phyloP scores from a whole-genome alignment of 2,888 invertebrate genomes.

The Scotopteryx bipunctaria region DNA sequence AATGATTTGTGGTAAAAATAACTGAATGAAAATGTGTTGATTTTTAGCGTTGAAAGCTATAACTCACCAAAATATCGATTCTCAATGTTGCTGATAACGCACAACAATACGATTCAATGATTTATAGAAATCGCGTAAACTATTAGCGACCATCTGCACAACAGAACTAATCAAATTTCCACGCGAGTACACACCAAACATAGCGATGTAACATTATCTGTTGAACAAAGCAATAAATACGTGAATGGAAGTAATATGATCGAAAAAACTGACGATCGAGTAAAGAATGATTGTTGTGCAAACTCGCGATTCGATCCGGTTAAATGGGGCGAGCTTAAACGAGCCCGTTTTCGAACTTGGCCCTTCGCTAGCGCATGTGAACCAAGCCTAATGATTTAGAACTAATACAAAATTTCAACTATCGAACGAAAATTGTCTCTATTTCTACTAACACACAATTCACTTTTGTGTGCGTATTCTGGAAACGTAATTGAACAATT shows the following conservation, averaged over 20 bases:
- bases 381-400: constrained; percentile 78
- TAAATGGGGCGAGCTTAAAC: constrained; percentile 78
- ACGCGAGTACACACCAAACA: constrained; percentile 65
- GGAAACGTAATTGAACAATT: constrained; percentile 8
- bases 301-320: constrained; percentile 77
- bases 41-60: constrained; percentile 2
- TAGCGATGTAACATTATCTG: constrained; percentile 59
- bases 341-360: constrained; percentile 46
- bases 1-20: constrained; percentile 7
- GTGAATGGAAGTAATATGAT: constrained; percentile 68
- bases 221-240: constrained; percentile 61
- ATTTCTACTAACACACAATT: constrained; percentile 1
- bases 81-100: constrained; percentile 38
- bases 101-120: constrained; percentile 48
- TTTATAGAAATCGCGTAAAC: constrained; percentile 66
- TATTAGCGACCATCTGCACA: constrained; percentile 67
- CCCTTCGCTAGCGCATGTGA: constrained; percentile 61
- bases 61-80: constrained; percentile 28
- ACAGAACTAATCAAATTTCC: constrained; percentile 79
- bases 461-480: not conserved
- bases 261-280: constrained; percentile 74
- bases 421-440: constrained; percentile 3
- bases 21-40: not conserved
- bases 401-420: constrained; percentile 42
- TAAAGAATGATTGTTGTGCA: constrained; percentile 81